Evolutionary conservation across 2,888 invertebrate species (phyloP), one percentile per base, ranked within the genome.

Genomic region (Coleophora deauratella): DNA sequence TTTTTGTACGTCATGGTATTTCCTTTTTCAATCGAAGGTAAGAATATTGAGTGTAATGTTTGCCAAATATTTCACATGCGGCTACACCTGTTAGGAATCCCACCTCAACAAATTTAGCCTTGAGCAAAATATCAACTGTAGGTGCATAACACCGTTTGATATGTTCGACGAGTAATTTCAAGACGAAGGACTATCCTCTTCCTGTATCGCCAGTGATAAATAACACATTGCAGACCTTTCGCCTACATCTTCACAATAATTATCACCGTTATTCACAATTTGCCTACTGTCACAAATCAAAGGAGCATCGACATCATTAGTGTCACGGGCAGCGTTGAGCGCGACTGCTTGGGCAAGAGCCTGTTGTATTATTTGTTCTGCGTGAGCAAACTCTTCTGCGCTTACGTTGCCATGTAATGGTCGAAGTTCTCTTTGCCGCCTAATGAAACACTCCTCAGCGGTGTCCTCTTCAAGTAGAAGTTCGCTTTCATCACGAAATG

Each of bases 181-280:
- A 43, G 0, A 52, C 3, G 42, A 52, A 61, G 1, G 54, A 54
- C 40, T 55, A 55, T 1, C 54, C 54, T 32, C 54, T 52, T 3
- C 51, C 57, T 32, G 58, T 55, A n/a, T 58, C 58, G 0, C 59
- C 62, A 0, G 59, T 66, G 4, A 64, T 50, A 45, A 62, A 59
- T 7, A 62, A 35, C 30, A 58, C 52, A 53, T 53, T 0, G 31
- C 41, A 6, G 36, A 30, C 10, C 38, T 33, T 40, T 52, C 44
- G 9, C 12, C 11, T 12, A 38, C 30, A 12, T 49, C 47, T 39
- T 50, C 49, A 40, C 46, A 43, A 41, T 36, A 44, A 11, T 47
- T 35, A 33, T 52, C 46, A 38, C 42, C 12, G 37, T 50, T 30
- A 41, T 43, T 33, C 13, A 46, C 12, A 33, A 48, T 37, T 40